Conservation (phyloP, 2,888 invertebrate species). For the Dioctria rufipes region DNA sequence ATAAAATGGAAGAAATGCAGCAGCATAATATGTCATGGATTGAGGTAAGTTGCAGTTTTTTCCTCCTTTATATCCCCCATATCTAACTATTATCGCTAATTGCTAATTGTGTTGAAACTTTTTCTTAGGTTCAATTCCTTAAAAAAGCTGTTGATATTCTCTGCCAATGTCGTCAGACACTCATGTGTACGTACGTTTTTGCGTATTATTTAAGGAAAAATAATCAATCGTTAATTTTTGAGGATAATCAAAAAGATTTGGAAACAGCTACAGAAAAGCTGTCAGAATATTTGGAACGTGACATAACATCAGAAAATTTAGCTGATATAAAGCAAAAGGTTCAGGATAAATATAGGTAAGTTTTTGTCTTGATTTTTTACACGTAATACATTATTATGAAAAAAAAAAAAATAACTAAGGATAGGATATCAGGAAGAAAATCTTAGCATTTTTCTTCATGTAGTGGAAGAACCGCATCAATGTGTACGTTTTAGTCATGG, state of each 20-base stretch:
- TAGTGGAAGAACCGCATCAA: too few relatives aligned
- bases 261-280: constrained; percentile 98
- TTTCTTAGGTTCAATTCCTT: constrained; percentile 90
- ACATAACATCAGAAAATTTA: constrained; percentile 97
- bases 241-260: constrained; percentile 98
- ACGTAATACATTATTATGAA: too few relatives aligned
- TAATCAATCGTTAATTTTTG: constrained; percentile 99
- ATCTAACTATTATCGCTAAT: not conserved
- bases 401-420: too few relatives aligned
- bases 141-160: constrained; percentile 97
- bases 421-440: too few relatives aligned
- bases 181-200: constrained; percentile 99
- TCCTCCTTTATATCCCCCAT: not conserved
- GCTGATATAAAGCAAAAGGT: constrained; percentile 99
- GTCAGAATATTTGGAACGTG: constrained; percentile 97
- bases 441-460: too few relatives aligned
- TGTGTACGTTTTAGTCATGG: too few relatives aligned
- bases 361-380: constrained; percentile 17
- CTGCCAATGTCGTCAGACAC: constrained; percentile 96
- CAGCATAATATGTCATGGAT: constrained; percentile 99
- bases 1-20: constrained; percentile 99
- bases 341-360: constrained; percentile 95
- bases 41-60: constrained; percentile 76
- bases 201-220: constrained; percentile 98
- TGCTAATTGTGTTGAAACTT: not conserved